These are phyloP conservation scores for Scaptomyza reducta DNA, from an alignment of 2,888 invertebrate species.

Conservation along the genomic window DNA sequence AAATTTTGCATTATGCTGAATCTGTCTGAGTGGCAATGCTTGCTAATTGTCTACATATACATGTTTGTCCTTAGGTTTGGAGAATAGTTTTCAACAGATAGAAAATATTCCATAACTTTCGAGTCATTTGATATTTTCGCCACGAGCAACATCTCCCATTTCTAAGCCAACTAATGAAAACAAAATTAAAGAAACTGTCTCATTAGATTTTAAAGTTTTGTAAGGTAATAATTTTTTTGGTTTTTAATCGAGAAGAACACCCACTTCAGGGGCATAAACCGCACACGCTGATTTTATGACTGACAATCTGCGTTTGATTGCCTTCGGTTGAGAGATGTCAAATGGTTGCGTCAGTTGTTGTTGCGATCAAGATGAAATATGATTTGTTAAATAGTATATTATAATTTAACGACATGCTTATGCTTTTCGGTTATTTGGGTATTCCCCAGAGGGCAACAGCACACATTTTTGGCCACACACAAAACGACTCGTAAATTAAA, in stretches of 20 bases:
- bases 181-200: no score
- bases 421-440: conserved; percentile 19
- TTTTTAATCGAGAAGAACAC: no score
- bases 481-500: conserved; percentile 49
- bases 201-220: no score
- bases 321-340: conserved; percentile 53
- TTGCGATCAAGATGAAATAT: conserved; percentile 63
- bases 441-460: conserved; percentile 60
- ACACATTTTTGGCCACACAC: conserved; percentile 53
- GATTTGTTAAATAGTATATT: conserved; percentile 72
- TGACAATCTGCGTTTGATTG: conserved; percentile 12
- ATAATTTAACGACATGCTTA: conserved; percentile 64
- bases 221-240: no score
- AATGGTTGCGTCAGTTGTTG: conserved; percentile 57
- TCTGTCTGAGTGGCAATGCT: neutral
- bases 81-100: no score
- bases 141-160: neutral
- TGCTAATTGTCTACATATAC: conserved; percentile 1
- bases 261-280: conserved; percentile 43
- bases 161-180: neutral
- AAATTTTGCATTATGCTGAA: conserved; percentile 66
- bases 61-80: neutral
- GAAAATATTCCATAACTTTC: neutral
- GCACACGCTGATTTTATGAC: conserved; percentile 55
- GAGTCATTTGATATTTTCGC: neutral